Conservation (phyloP, 2,888 invertebrate species). For the Malacosoma neustria region DNA sequence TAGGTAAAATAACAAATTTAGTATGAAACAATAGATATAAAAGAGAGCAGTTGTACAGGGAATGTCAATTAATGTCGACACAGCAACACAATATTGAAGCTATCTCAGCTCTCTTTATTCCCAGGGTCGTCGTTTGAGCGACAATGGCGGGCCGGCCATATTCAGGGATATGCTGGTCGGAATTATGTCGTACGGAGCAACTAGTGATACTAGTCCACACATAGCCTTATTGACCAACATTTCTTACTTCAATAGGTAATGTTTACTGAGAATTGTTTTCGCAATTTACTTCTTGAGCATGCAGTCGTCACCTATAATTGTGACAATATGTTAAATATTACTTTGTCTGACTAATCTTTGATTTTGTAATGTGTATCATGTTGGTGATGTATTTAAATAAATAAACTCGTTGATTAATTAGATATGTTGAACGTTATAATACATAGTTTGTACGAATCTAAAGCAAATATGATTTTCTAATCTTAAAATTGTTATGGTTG, state of each 20-base stretch:
- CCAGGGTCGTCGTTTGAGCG: conserved; percentile 36
- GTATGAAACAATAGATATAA: neutral
- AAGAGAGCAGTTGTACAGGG: neutral
- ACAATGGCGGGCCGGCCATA: conserved; percentile 47
- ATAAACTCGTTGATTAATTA: too few species aligned
- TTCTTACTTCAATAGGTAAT: conserved; percentile 45
- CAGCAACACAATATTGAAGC: neutral
- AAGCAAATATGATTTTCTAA: too few species aligned
- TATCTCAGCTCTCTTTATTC: conserved; percentile 3
- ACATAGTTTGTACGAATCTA: too few species aligned
- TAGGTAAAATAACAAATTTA: too few species aligned
- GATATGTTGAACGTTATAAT: too few species aligned
- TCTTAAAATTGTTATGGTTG: too few species aligned
- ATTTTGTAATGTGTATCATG: too few species aligned
- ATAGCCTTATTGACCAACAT: conserved; percentile 46
- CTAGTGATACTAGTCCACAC: conserved; percentile 13
- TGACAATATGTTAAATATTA: too few species aligned
- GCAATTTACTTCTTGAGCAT: too few species aligned
- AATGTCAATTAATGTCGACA: neutral
- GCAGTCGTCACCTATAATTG: too few species aligned
- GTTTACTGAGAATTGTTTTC: neutral
- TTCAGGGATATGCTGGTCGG: conserved; percentile 32
- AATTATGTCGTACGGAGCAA: conserved; percentile 35
- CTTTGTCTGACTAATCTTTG: too few species aligned
- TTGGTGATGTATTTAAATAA: too few species aligned